Percentiles rank a stretch among this genome's conserved stretches.
These are phyloP conservation scores for Ictidomys tridecemlineatus DNA, from an alignment of 2,113 vertebrate species.

Conservation along the genomic window DNA sequence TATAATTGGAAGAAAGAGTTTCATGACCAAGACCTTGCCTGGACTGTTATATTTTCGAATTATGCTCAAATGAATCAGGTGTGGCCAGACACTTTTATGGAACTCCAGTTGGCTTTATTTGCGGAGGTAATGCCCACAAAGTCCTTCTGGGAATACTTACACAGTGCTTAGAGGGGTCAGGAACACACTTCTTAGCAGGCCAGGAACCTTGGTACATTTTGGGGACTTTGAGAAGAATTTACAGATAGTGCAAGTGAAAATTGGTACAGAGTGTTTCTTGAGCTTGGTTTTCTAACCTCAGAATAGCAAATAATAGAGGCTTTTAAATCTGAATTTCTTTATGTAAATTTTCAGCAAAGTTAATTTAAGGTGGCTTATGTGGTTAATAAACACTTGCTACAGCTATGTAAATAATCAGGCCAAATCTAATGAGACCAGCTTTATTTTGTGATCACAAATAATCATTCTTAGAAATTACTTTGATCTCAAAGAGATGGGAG, in stretches of 20 bases:
- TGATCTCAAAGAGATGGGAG: neutral
- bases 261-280: neutral
- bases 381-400: neutral
- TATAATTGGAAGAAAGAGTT: constrained; percentile 13
- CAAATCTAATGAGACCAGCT: no score
- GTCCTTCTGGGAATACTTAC: neutral
- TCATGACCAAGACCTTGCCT: neutral
- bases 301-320: neutral
- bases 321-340: constrained; percentile 10
- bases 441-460: neutral
- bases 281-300: constrained; percentile 21
- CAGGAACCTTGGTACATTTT: neutral
- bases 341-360: constrained; percentile 29
- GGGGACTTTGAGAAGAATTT: neutral
- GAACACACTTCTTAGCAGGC: neutral
- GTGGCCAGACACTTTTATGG: neutral
- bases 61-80: neutral
- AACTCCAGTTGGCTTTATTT: neutral
- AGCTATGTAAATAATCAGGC: neutral
- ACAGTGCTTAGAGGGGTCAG: neutral
- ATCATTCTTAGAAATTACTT: neutral
- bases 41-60: neutral
- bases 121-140: neutral
- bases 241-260: constrained; percentile 7
- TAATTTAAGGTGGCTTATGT: neutral